Percentiles rank a stretch among this genome's conserved stretches.
These are phyloP conservation scores for Gobionotothen gibberifrons DNA, from an alignment of 2,797 vertebrate genomes.

Conservation along the genomic window DNA sequence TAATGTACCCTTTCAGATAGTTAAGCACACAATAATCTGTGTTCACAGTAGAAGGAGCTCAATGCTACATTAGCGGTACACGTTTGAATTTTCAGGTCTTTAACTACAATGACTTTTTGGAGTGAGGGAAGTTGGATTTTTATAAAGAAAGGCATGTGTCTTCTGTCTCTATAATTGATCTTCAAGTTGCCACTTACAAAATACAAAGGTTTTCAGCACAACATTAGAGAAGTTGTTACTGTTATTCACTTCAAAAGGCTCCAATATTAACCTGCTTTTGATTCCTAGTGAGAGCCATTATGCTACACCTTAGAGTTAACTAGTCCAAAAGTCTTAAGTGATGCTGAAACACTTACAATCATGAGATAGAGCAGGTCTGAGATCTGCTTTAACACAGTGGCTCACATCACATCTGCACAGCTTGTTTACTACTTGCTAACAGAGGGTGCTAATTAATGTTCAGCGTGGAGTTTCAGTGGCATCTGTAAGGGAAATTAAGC, in stretches of 20 bases:
- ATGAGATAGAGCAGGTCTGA: conserved; percentile 22
- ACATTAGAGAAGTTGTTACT: not conserved
- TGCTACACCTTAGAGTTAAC: not conserved
- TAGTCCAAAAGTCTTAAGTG: conserved; percentile 1
- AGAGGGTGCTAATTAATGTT: conserved; percentile 61
- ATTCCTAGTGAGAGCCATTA: not conserved
- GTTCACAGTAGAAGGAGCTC: not conserved
- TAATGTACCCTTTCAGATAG: not conserved
- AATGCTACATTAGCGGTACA: not conserved
- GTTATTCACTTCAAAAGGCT: conserved; percentile 7
- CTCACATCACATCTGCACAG: conserved; percentile 54
- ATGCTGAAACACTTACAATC: conserved; percentile 22
- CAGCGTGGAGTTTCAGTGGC: conserved; percentile 26
- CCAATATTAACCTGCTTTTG: not conserved
- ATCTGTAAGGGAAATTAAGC: conserved; percentile 28
- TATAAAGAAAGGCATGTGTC: not conserved
- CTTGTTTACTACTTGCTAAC: conserved; percentile 59
- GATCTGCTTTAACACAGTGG: conserved; percentile 36
- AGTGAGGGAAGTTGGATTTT: not conserved
- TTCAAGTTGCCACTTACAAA: conserved; percentile 1
- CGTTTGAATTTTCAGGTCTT: conserved; percentile 1
- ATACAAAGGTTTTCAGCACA: not conserved
- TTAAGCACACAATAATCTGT: not conserved
- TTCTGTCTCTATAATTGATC: not conserved
- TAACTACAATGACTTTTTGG: not conserved